Percentiles rank a stretch among this genome's conserved stretches.
phyloP scores from a whole-genome alignment of 2,888 invertebrate species.

The Germaria angustata region DNA sequence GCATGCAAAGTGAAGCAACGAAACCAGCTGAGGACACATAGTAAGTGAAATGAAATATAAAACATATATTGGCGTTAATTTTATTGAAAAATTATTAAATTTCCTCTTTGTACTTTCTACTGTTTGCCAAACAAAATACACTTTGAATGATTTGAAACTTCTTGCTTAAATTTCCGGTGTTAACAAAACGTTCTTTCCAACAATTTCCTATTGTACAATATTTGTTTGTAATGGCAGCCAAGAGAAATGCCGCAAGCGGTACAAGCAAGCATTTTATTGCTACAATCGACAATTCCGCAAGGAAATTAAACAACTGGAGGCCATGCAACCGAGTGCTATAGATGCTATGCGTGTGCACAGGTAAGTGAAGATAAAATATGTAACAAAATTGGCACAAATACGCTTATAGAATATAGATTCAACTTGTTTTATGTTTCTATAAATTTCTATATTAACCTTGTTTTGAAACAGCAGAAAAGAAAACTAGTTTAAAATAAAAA shows the following conservation, averaged over 20 bases:
- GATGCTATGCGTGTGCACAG: conserved; percentile 80
- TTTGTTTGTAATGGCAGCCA: conserved; percentile 69
- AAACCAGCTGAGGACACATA: conserved; percentile 73
- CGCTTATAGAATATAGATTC: background rate
- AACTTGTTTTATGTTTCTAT: background rate
- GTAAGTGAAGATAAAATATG: conserved; percentile 67
- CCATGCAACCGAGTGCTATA: conserved; percentile 79
- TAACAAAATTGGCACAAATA: conserved; percentile 1
- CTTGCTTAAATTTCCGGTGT: conserved; percentile 59
- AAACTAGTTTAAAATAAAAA: background rate
- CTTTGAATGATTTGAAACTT: conserved; percentile 49
- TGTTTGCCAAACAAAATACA: background rate
- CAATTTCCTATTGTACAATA: conserved; percentile 12
- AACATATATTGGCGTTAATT: background rate
- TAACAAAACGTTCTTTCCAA: conserved; percentile 41
- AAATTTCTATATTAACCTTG: conserved; percentile 23
- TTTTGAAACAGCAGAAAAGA: background rate
- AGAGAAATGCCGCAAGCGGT: conserved; percentile 77
- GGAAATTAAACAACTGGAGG: conserved; percentile 79
- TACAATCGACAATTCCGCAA: conserved; percentile 79
- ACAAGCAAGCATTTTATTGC: conserved; percentile 76
- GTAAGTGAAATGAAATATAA: conserved; percentile 70
- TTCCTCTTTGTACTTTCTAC: conserved; percentile 24
- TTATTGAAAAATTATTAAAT: conserved; percentile 55
- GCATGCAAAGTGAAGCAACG: conserved; percentile 69